Base-by-base conservation (phyloP, 2,113 vertebrate genomes). In the Siphamia tubifer region DNA sequence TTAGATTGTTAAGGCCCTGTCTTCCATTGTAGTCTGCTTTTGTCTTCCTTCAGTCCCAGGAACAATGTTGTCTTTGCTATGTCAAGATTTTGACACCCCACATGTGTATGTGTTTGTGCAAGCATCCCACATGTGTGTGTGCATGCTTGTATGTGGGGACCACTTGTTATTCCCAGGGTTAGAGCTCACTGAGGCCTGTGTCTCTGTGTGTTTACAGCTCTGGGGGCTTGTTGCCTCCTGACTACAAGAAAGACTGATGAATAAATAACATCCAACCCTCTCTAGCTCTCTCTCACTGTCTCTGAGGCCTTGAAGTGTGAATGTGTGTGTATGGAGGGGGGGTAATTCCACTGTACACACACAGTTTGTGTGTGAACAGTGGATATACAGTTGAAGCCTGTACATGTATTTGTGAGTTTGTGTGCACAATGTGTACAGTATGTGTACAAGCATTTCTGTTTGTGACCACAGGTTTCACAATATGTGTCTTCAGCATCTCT, bases 191-290 rank as follows among this genome's bases (percentile, higher is more conserved):
- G 74, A 82, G 74, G 81, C 80, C 79, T 53, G 78, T 83, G 79
- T 79, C 71, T 82, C 78, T 78, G 68, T 88, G 85, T 93, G 92
- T 93, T 92, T 93, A 92, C 91, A 89, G 88, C 91, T 91, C 89
- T 71, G 66, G 83, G 88, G 88, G 80, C 87, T 89, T 91, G 91
- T 92, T 91, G 89, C 90, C 86, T 90, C 82, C 86, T 71, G 83
- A 83, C 87, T 91, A 91, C 77, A 85, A 87, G 79, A 78, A 84
- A 83, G 73, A 45, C 81, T 91, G 89, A 92, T 93, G 89, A 93
- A 93, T 92, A 92, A 93, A 91, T 93, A 92, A 92, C 90, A 85
- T 65, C 85, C 77, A 87, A 70, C 73, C 89, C 88, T 90, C 79
- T 83, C 81, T 83, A 67, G 77, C 86, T 80, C 67, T 63, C 9